A percentile compares a stretch with the other conserved stretches of the same genome.
Evolutionary conservation across 2,113 vertebrate genomes (phyloP).

Genomic region (Bufo bufo): DNA sequence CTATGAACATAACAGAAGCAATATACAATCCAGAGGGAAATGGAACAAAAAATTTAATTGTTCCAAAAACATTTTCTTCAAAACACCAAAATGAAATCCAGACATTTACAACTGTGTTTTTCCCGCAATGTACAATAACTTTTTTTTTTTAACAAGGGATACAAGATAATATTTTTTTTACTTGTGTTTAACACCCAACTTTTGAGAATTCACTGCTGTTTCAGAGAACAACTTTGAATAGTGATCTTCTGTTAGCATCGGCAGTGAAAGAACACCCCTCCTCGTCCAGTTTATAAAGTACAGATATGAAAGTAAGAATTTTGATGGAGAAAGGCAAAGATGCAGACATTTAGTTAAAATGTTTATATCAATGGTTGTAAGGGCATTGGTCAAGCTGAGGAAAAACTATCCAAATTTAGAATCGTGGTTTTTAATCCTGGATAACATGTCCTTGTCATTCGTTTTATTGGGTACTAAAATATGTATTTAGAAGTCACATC

Average conservation of each 20-base stretch:
- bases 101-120: constrained; percentile 74
- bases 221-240: constrained; percentile 9
- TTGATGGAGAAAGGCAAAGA: background rate
- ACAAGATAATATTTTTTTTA: constrained; percentile 36
- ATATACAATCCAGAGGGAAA: constrained; percentile 90
- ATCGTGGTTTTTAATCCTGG: constrained; percentile 5
- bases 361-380: background rate
- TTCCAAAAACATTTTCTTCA: constrained; percentile 72
- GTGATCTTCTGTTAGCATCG: background rate
- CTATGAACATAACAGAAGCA: constrained; percentile 94
- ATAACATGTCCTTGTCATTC: no score
- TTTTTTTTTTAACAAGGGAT: constrained; percentile 37
- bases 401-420: background rate
- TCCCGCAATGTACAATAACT: constrained; percentile 40
- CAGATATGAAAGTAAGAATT: background rate
- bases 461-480: background rate
- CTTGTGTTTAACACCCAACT: constrained; percentile 16
- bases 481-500: no score
- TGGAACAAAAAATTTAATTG: constrained; percentile 87
- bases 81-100: constrained; percentile 85
- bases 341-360: background rate
- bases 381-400: background rate
- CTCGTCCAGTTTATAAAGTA: background rate
- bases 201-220: constrained; percentile 1
- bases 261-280: background rate